phyloP scores from a whole-genome alignment of 2,797 vertebrate genomes.

The Bradypodion ventrale region DNA sequence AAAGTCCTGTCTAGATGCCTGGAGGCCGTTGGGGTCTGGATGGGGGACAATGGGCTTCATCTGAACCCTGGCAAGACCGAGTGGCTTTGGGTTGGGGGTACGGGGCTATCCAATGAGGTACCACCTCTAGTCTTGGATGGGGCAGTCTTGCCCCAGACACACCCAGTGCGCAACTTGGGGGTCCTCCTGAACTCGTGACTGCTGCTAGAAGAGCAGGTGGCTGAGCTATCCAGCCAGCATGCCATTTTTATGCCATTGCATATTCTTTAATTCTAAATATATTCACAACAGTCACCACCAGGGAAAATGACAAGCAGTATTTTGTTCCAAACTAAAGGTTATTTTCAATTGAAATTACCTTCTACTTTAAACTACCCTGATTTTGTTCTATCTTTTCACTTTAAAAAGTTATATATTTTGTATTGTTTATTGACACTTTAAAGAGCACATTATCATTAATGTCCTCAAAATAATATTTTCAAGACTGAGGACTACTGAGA shows the following conservation, averaged over 20 bases:
- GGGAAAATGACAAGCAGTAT: not conserved
- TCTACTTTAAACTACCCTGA: not conserved
- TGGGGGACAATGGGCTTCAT: no score
- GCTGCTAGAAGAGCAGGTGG: no score
- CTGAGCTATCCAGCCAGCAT: no score
- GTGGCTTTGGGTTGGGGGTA: no score
- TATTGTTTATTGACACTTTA: not conserved
- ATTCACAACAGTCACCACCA: not conserved
- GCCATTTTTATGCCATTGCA: not conserved
- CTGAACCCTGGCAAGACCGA: no score
- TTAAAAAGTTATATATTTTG: slow-evolving; percentile 10
- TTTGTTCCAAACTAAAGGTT: slow-evolving; percentile 8
- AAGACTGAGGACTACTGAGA: slow-evolving; percentile 18
- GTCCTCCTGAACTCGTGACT: no score
- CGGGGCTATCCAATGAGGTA: no score
- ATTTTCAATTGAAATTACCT: not conserved
- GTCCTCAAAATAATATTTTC: slow-evolving; percentile 37
- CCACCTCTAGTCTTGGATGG: no score
- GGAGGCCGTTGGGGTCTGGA: no score
- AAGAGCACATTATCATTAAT: slow-evolving; percentile 17
- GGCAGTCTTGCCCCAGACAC: no score
- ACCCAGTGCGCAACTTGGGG: no score
- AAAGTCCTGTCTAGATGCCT: no score
- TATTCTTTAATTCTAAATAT: not conserved
- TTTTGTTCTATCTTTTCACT: not conserved